These are phyloP conservation scores for Callimorpha dominula DNA, from an alignment of 2,888 invertebrate species.

Conservation along the genomic window DNA sequence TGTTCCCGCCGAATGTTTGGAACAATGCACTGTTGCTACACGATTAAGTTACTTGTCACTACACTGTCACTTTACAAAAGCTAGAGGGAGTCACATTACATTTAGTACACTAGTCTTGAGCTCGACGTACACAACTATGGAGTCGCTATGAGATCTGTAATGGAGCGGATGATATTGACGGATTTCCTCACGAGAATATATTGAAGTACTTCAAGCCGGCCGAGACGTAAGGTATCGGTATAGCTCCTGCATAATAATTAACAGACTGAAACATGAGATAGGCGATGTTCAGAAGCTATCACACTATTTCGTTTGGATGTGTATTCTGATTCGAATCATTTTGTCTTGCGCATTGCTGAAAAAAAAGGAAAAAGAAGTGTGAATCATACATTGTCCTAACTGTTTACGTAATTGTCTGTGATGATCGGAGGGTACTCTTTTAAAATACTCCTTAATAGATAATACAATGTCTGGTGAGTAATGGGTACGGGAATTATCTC, in stretches of 20 bases:
- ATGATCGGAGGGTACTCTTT: no score
- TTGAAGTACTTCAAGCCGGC: slow-evolving; percentile 78
- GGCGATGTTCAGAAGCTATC: slow-evolving; percentile 91
- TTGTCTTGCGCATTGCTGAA: slow-evolving; percentile 93
- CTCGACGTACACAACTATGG: slow-evolving; percentile 59
- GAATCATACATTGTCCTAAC: neutral
- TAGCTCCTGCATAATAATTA: slow-evolving; percentile 85
- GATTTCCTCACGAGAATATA: slow-evolving; percentile 73
- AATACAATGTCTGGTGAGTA: no score
- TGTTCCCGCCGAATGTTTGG: slow-evolving; percentile 65
- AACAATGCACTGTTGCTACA: slow-evolving; percentile 64
- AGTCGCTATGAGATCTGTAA: slow-evolving; percentile 60
- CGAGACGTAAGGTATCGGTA: slow-evolving; percentile 82
- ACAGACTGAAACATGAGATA: slow-evolving; percentile 89
- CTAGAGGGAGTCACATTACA: slow-evolving; percentile 65
- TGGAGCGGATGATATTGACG: slow-evolving; percentile 61
- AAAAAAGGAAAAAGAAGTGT: slow-evolving; percentile 61
- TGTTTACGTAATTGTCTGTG: neutral
- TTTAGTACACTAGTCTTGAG: slow-evolving; percentile 66
- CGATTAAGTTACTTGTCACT: slow-evolving; percentile 55
- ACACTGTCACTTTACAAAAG: slow-evolving; percentile 68
- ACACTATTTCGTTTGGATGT: slow-evolving; percentile 94
- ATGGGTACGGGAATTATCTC: no score
- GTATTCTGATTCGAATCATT: slow-evolving; percentile 94
- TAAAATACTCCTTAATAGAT: no score